phyloP scores from a whole-genome alignment of 1,140 invertebrate species.

The Physella acuta region DNA sequence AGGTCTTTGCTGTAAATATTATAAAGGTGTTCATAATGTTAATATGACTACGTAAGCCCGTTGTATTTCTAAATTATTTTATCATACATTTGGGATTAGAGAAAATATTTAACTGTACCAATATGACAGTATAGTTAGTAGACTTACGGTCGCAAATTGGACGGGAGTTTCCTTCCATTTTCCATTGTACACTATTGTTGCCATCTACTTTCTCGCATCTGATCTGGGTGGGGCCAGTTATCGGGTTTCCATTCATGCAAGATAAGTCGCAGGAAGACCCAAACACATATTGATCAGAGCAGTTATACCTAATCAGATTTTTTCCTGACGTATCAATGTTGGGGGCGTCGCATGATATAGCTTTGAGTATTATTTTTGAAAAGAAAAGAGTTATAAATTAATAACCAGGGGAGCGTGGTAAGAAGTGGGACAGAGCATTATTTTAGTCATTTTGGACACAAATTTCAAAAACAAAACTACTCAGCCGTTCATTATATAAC shows the following conservation, averaged over 20 bases:
- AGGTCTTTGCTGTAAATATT: background rate
- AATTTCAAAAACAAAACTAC: too few species aligned
- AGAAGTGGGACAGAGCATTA: too few species aligned
- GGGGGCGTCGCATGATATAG: background rate
- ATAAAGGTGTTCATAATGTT: background rate
- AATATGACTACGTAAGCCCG: background rate
- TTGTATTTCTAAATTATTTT: background rate
- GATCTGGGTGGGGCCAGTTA: background rate
- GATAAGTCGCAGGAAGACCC: background rate
- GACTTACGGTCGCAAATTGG: background rate
- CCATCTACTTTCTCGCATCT: background rate
- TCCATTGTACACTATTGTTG: background rate
- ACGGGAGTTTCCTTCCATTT: background rate
- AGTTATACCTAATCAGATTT: background rate
- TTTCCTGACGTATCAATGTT: background rate
- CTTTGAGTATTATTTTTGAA: too few species aligned
- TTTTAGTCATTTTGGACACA: too few species aligned
- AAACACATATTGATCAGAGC: background rate
- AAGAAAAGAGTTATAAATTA: too few species aligned
- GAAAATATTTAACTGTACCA: background rate
- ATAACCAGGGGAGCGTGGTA: too few species aligned
- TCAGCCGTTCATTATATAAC: too few species aligned
- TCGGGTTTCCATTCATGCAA: background rate
- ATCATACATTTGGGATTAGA: background rate
- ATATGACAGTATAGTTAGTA: background rate